Percentiles rank a stretch among this genome's conserved stretches.
Conservation (phyloP, 2,888 invertebrate genomes). For the Saturnia japonica region DNA sequence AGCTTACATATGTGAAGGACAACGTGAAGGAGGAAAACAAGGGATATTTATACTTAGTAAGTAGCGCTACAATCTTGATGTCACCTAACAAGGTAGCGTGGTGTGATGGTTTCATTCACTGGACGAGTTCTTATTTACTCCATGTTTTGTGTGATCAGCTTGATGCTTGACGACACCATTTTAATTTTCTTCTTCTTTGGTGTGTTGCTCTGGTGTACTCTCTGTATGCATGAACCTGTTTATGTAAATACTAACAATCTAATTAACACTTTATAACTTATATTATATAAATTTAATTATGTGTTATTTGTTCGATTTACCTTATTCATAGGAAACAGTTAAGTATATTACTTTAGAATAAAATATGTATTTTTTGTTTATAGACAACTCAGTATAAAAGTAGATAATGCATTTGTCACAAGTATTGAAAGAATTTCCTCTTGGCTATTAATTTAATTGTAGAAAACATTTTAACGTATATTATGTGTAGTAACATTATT, state of each 20-base stretch:
- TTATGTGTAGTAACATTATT: constrained; percentile 2
- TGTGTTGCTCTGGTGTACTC: constrained; percentile 72
- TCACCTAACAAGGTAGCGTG: constrained; percentile 72
- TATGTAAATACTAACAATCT: constrained; percentile 36
- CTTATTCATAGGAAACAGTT: background rate
- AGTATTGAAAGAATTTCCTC: background rate
- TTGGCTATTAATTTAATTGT: background rate
- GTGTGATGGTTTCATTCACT: constrained; percentile 70
- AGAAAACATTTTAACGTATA: background rate
- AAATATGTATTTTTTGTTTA: constrained; percentile 1
- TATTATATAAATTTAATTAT: background rate
- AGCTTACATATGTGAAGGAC: constrained; percentile 60
- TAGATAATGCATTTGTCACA: background rate
- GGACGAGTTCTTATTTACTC: constrained; percentile 34
- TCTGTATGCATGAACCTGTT: constrained; percentile 50
- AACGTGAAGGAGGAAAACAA: constrained; percentile 45
- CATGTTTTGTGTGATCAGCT: constrained; percentile 53
- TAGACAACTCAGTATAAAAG: background rate
- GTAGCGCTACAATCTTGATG: constrained; percentile 64
- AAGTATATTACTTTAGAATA: background rate
- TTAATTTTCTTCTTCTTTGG: constrained; percentile 53
- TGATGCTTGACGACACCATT: constrained; percentile 55
- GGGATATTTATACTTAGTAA: constrained; percentile 59
- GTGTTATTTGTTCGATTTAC: constrained; percentile 23
- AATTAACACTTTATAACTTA: constrained; percentile 41